phyloP scores from a whole-genome alignment of 2,113 vertebrate genomes.

The Gobiocypris rarus region DNA sequence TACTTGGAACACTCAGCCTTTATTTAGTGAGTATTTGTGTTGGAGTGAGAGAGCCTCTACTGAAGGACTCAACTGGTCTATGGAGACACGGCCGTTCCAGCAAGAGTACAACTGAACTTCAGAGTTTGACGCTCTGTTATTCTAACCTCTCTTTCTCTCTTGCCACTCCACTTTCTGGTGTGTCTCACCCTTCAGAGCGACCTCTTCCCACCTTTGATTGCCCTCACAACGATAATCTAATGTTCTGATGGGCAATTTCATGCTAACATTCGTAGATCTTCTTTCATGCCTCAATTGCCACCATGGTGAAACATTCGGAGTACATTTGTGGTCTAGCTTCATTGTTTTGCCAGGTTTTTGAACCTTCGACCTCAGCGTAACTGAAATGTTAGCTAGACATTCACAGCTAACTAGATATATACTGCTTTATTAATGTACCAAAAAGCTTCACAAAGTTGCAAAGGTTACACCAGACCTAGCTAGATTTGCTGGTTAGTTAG shows the following conservation, averaged over 20 bases:
- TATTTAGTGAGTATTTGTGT: constrained; percentile 82
- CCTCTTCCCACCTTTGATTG: constrained; percentile 22
- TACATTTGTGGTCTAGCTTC: not conserved
- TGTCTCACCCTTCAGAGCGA: constrained; percentile 49
- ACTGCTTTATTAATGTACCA: not conserved
- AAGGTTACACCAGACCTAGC: no score
- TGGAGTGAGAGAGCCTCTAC: constrained; percentile 73
- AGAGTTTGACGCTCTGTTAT: constrained; percentile 73
- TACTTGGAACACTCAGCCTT: constrained; percentile 78
- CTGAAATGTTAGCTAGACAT: not conserved
- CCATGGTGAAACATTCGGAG: not conserved
- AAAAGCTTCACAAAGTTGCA: not conserved
- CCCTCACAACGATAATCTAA: constrained; percentile 3
- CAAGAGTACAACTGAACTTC: constrained; percentile 74
- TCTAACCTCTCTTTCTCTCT: constrained; percentile 71
- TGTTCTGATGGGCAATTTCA: constrained; percentile 17
- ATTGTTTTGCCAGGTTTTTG: constrained; percentile 8
- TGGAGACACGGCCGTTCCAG: constrained; percentile 73
- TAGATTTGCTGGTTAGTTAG: not conserved
- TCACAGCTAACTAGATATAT: not conserved
- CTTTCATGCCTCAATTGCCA: constrained; percentile 6
- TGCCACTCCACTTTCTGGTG: constrained; percentile 43
- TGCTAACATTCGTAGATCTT: not conserved
- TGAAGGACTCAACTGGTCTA: constrained; percentile 75
- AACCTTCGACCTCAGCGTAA: not conserved